Evolutionary conservation across 2,797 vertebrate genomes (phyloP).

Genomic region (Phataginus tricuspis): DNA sequence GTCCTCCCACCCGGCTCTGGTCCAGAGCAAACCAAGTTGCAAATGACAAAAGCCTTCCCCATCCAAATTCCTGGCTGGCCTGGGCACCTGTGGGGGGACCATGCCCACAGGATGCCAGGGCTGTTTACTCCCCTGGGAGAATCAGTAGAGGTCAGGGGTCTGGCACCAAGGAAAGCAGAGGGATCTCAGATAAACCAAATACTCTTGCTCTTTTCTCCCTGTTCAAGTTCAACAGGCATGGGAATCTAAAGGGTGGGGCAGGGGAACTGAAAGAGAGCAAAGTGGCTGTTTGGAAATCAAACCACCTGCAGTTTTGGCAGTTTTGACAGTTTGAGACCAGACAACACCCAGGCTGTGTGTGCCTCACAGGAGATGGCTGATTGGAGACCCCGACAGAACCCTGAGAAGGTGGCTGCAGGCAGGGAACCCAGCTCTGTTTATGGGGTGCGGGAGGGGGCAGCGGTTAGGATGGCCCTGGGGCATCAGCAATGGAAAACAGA

Average conservation of each 20-base stretch:
- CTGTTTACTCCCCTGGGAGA: slow-evolving; percentile 58
- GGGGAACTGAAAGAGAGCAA: slow-evolving; percentile 55
- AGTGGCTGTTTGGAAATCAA: not conserved
- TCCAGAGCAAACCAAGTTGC: not conserved
- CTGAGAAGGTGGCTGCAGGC: not conserved
- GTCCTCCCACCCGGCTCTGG: not conserved
- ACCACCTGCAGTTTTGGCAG: not conserved
- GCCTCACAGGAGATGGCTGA: not conserved
- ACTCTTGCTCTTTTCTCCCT: not conserved
- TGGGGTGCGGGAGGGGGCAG: not conserved
- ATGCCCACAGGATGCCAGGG: not conserved
- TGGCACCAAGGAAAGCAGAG: slow-evolving; percentile 4
- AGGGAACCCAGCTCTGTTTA: not conserved
- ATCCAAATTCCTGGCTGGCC: not conserved
- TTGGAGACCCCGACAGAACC: not conserved
- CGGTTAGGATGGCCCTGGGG: not conserved
- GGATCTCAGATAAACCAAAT: slow-evolving; percentile 63
- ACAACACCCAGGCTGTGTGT: not conserved
- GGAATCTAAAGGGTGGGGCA: not conserved
- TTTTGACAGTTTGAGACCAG: not conserved
- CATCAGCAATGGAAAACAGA: not conserved
- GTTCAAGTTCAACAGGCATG: not conserved
- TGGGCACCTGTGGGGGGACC: not conserved
- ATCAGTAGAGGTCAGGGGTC: not conserved
- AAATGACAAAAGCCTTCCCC: not conserved